These are phyloP conservation scores for Melikaiella ostensackeni DNA, from an alignment of 2,888 invertebrate genomes.

Conservation along the genomic window DNA sequence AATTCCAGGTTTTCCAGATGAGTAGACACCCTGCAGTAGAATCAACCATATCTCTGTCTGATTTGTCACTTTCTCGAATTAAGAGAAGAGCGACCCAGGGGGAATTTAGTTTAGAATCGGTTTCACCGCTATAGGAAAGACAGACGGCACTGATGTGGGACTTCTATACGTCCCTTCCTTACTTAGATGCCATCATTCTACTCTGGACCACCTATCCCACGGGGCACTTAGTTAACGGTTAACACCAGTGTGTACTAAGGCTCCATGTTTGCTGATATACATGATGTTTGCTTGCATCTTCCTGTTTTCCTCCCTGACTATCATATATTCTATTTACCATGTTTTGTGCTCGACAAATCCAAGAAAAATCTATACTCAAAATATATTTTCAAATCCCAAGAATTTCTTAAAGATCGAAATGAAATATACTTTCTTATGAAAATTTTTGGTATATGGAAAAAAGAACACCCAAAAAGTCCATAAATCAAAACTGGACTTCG, in stretches of 20 bases:
- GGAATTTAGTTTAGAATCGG: conserved; percentile 55
- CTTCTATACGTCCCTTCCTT: conserved; percentile 59
- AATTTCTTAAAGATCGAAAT: too few relatives aligned
- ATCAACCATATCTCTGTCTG: conserved; percentile 37
- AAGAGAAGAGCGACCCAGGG: conserved; percentile 62
- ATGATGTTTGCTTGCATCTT: conserved; percentile 4
- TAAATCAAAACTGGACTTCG: too few relatives aligned
- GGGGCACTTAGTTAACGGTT: conserved; percentile 65
- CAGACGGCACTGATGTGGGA: conserved; percentile 52
- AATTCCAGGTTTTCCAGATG: too few relatives aligned
- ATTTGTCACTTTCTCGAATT: conserved; percentile 61
- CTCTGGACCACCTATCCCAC: conserved; percentile 56
- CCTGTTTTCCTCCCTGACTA: not conserved
- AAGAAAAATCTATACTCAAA: too few relatives aligned
- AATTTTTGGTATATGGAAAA: too few relatives aligned
- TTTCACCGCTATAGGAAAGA: conserved; percentile 43
- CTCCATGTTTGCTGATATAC: conserved; percentile 4
- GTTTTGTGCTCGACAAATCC: too few relatives aligned
- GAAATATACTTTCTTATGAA: too few relatives aligned
- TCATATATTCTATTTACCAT: not conserved
- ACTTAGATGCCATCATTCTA: conserved; percentile 57
- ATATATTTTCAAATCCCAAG: too few relatives aligned
- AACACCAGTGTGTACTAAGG: conserved; percentile 55
- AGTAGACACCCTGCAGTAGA: too few relatives aligned
- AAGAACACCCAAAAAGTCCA: too few relatives aligned